Base-by-base conservation (phyloP, 1,140 invertebrate species). In the Dysdera silvatica region DNA sequence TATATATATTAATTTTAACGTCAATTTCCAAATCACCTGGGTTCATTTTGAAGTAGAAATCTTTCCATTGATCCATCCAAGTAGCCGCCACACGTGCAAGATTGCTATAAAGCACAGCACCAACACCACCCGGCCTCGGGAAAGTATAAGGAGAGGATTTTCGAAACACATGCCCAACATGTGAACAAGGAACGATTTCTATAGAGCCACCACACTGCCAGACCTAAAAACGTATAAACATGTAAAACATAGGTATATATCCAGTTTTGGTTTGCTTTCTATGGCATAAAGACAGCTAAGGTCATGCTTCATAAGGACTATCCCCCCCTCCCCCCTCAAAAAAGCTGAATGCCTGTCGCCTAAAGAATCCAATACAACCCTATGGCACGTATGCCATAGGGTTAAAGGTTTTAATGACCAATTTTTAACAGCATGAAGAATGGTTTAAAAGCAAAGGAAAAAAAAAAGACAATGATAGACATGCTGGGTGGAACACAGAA, bases 131-230 rank as follows among this genome's bases (percentile, higher is more conserved):
- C 61, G 71, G 68, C 24, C 74, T 64, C 12, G 78, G 78, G 74
- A 95, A 95, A 0, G 87, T 88, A 71, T 95, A 95, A 0, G 92
- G 92, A 4, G 89, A 93, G 37, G 89, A 89, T 77, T 89, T 93
- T 70, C 95, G 82, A 74, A 99, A 99, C n/a, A 99, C 83, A 76
- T 99, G 96, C 0, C 94, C 96, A 0, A 99, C 95, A 73, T 95
- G 89, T 10, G 93, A 96, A 75, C 96, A 99, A 0, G 95, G 91
- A 0, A 87, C 85, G 47, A 98, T 97, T 78, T 98, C 91, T 0
- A 99, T 83, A 47, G 82, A 82, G 0, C 95, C 96, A 0, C 95
- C 96, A 74, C 95, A 99, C 79, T 96, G 94, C 96, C 97, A 99
- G 0, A 95, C 85, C 73, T 93, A 79, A 72, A 84, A 86, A 0